Evolutionary conservation across 2,888 invertebrate genomes (phyloP), one percentile per base, ranked within the genome.

Genomic region (Furcula furcula): DNA sequence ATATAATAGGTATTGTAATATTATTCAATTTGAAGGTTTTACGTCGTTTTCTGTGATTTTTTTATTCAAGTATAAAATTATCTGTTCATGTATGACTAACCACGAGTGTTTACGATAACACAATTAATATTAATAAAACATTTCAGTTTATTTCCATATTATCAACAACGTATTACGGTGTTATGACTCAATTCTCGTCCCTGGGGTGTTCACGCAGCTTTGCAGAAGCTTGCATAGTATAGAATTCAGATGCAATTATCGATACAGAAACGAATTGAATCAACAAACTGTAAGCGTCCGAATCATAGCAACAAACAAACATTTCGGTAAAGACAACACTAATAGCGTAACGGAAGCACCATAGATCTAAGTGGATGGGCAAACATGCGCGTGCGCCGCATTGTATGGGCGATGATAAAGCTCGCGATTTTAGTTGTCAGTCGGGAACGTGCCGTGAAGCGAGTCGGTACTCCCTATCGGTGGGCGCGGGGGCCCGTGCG

Each of bases 271-370:
- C 43, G 16, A 40, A 55, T 54, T 32, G 40, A 49, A 39, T 31
- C 43, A 38, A 56, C 53, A 47, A 49, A 56, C 47, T 46, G 39
- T 37, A 34, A 56, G 55, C 50, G 47, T 43, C 47, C 32, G 38
- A 41, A 50, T 60, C 55, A 49, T 52, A 56, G 56, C 64, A 74
- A 72, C 69, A 75, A 75, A 69, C 68, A 73, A 74, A 73, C 67
- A 70, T 61, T 69, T 66, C 65, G 68, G 74, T 67, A 72, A 78
- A 76, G 72, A 74, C 70, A 76, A 53, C 37, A 47, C 43, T 52
- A 51, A 54, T 66, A 76, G 65, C 65, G 77, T 75, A 82, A 76
- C 85, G 84, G 83, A 83, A 83, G 83, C 77, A 72, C 63, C 64
- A 67, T 59, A 68, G 73, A 77, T 81, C 76, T 78, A 81, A 81